phyloP scores from a whole-genome alignment of 2,797 vertebrate genomes.

The Takifugu rubripes region DNA sequence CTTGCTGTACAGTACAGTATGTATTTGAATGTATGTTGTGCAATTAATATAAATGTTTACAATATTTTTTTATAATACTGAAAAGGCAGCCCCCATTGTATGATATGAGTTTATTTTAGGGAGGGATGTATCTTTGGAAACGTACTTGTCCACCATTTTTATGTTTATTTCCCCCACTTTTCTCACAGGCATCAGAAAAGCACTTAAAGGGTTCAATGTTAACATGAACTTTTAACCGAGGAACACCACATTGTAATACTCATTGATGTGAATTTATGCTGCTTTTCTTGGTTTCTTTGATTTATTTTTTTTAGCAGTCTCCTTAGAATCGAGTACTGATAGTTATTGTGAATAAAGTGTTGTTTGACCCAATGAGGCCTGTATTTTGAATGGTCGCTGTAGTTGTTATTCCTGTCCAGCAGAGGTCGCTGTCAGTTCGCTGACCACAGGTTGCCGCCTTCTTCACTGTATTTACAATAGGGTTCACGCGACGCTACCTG shows the following conservation, averaged over 20 bases:
- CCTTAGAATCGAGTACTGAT: slow-evolving; percentile 61
- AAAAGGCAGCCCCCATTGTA: slow-evolving; percentile 65
- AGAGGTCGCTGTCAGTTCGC: slow-evolving; percentile 60
- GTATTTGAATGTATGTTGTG: slow-evolving; percentile 81
- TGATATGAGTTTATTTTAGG: slow-evolving; percentile 47
- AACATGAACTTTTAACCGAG: slow-evolving; percentile 47
- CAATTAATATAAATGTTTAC: slow-evolving; percentile 81
- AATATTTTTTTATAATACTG: slow-evolving; percentile 78
- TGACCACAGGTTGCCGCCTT: not conserved
- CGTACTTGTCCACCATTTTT: slow-evolving; percentile 47
- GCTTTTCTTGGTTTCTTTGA: slow-evolving; percentile 57
- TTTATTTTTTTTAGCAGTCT: slow-evolving; percentile 50
- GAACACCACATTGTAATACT: slow-evolving; percentile 56
- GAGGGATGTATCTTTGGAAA: slow-evolving; percentile 56
- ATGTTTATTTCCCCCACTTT: slow-evolving; percentile 31
- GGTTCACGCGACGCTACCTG: not conserved
- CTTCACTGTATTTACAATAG: not conserved
- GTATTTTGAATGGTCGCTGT: not conserved
- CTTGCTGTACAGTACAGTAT: slow-evolving; percentile 77
- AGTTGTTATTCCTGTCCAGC: slow-evolving; percentile 47
- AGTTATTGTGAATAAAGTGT: slow-evolving; percentile 72
- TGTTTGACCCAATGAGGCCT: slow-evolving; percentile 48
- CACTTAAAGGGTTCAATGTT: slow-evolving; percentile 75
- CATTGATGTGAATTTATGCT: slow-evolving; percentile 63
- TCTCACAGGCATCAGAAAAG: slow-evolving; percentile 63